Evolutionary conservation across 2,113 vertebrate genomes (phyloP).

Genomic region (Thryonomys swinderianus): DNA sequence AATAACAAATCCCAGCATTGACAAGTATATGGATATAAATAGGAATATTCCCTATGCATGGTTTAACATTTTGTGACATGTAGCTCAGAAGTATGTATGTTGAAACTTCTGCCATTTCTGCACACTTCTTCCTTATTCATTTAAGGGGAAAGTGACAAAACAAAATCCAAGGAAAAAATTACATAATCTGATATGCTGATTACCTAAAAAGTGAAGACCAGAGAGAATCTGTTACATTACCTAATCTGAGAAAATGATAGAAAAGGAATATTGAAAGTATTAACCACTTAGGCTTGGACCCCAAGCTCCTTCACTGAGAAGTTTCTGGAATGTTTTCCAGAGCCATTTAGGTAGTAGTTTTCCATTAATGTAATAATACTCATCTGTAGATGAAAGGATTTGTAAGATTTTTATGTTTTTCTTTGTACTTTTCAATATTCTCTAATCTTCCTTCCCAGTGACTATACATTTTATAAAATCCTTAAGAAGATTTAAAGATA

Average conservation of each 20-base stretch:
- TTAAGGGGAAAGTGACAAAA: neutral
- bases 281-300: neutral
- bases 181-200: neutral
- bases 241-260: neutral
- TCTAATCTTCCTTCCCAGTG: slow-evolving; percentile 66
- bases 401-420: slow-evolving; percentile 52
- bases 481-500: slow-evolving; percentile 51
- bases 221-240: neutral
- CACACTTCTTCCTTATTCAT: neutral
- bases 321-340: slow-evolving; percentile 9
- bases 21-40: neutral
- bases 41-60: neutral
- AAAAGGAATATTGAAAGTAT: neutral
- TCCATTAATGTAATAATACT: slow-evolving; percentile 35
- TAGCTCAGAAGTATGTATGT: neutral
- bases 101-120: neutral
- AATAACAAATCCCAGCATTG: neutral
- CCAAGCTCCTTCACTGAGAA: neutral
- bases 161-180: neutral
- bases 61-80: neutral
- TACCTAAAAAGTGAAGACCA: slow-evolving; percentile 16
- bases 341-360: slow-evolving; percentile 20
- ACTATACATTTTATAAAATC: slow-evolving; percentile 53
- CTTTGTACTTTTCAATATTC: slow-evolving; percentile 56
- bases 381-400: slow-evolving; percentile 42